Evolutionary conservation across 1,140 invertebrate genomes (phyloP), one percentile per base, ranked within the genome.

Genomic region (Temnothorax longispinosus): DNA sequence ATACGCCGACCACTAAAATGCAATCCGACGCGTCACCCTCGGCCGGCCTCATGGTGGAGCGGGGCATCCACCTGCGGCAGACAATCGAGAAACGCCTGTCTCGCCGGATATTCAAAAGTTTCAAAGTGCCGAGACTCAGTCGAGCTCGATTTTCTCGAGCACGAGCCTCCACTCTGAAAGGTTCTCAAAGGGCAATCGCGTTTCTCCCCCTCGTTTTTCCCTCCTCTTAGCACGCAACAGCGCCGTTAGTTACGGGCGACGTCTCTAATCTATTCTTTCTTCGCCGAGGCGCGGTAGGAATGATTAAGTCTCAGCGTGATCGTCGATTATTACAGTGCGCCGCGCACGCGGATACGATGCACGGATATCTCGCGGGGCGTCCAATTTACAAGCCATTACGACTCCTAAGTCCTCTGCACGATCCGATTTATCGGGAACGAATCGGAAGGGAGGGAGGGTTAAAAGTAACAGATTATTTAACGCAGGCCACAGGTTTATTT

Each of bases 11-110:
- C 90, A 97, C 97, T 88, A 98, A 95, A 92, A 98, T 97, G 95
- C 97, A 98, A 95, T 98, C 97, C 93, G 97, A 97, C 92, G 97
- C 96, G 94, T 97, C 97, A 94, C 97, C 97, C 94, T 97, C 97
- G 91, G 97, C 97, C 89, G 97, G 97, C 94, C 97, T 96, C 96
- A 98, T 97, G 88, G 96, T 97, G 92, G 97, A 97, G 93, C 97
- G 96, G 88, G 97, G 96, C 95, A 97, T 96, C 97, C 97, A 98
- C 97, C 97, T 98, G 95, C 1, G 7, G 72, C 71, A 89, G 32
- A 62, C 3, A 27, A 56, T 6, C 2, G 44, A 80, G 21, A 80
- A 52, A 80, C 38, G 15, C 21, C 21, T 27, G 44, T 50, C 44
- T 67, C 58, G 32, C n/a, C 44, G 15, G 60, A 47, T 65, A 64